phyloP scores from a whole-genome alignment of 2,797 vertebrate species.

The Nothura maculosa region DNA sequence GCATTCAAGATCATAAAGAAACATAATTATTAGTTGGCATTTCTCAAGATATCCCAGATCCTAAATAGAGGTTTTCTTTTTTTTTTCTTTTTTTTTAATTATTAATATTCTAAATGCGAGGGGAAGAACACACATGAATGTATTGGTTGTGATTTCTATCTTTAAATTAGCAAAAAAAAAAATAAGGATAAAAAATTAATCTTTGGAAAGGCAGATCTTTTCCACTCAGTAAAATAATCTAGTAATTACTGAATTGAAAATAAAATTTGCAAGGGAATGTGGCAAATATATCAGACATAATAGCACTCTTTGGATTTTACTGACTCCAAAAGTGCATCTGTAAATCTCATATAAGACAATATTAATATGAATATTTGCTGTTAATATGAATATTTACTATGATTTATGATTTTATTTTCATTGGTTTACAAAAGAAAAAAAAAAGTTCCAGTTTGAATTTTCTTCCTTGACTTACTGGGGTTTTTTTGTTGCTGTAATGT shows the following conservation, averaged over 20 bases:
- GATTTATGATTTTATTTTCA: neutral
- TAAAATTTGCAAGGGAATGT: neutral
- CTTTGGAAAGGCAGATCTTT: neutral
- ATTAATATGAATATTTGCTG: neutral
- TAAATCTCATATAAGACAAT: neutral
- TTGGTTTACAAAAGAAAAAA: neutral
- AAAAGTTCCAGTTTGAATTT: neutral
- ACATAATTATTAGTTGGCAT: neutral
- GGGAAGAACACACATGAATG: neutral
- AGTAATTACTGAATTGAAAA: neutral
- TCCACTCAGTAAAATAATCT: neutral
- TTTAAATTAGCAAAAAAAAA: neutral
- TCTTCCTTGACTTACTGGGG: neutral
- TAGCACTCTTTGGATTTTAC: neutral
- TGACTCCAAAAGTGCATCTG: neutral
- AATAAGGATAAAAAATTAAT: neutral
- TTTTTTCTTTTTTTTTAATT: neutral
- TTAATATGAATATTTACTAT: too few relatives aligned
- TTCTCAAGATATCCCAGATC: neutral
- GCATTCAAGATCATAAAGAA: neutral
- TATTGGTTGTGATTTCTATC: neutral
- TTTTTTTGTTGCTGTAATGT: neutral
- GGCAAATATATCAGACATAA: accelerated
- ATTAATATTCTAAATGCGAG: neutral
- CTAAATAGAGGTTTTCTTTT: neutral